Conservation (phyloP, 2,888 invertebrate genomes). For the Drymonia ruficornis region DNA sequence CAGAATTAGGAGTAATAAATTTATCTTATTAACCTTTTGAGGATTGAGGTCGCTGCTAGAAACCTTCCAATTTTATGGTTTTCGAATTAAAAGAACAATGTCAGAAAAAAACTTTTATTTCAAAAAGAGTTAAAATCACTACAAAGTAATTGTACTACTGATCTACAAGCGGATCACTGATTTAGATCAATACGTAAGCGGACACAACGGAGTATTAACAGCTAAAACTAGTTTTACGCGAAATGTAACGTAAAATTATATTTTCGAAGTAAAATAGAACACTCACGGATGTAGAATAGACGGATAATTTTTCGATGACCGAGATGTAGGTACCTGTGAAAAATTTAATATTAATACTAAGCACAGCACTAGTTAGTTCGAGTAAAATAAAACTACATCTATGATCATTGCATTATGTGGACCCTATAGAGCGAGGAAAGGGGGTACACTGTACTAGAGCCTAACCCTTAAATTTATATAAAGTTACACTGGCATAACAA, state of each 20-base stretch:
- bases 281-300: neutral
- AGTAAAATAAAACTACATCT: too few relatives aligned
- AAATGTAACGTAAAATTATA: neutral
- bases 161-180: conserved; percentile 32
- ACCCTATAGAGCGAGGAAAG: too few relatives aligned
- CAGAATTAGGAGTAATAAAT: too few relatives aligned
- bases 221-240: conserved; percentile 4
- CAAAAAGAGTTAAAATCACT: conserved; percentile 18
- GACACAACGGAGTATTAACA: conserved; percentile 14
- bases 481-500: too few relatives aligned
- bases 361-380: too few relatives aligned
- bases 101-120: conserved; percentile 26
- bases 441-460: too few relatives aligned
- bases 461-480: too few relatives aligned
- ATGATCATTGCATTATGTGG: too few relatives aligned
- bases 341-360: neutral
- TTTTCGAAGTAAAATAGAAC: neutral
- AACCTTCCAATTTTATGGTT: neutral
- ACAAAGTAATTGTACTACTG: conserved; percentile 26
- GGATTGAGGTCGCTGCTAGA: too few relatives aligned
- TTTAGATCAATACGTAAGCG: conserved; percentile 33
- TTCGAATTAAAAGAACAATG: conserved; percentile 23
- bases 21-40: neutral
- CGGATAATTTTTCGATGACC: neutral
- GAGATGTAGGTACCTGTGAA: conserved; percentile 8